Percentiles rank a stretch among this genome's conserved stretches.
Evolutionary conservation across 2,888 invertebrate species (phyloP).

Genomic region (Himalopsyche tibetana): DNA sequence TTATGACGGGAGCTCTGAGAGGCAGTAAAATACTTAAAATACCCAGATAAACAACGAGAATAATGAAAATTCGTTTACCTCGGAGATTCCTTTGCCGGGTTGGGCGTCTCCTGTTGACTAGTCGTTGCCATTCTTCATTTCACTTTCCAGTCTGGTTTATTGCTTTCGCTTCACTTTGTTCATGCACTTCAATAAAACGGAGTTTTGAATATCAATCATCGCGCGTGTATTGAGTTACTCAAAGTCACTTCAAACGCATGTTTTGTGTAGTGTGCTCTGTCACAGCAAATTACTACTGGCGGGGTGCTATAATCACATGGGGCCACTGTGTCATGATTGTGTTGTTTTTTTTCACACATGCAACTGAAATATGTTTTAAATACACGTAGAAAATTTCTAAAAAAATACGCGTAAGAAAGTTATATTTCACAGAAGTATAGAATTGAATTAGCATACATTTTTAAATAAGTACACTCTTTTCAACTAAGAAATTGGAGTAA

Average conservation of each 20-base stretch:
- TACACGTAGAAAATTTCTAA: too few relatives aligned
- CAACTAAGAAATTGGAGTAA: too few relatives aligned
- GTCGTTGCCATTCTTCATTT: constrained; percentile 63
- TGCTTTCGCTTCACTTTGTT: constrained; percentile 53
- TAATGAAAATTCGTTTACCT: constrained; percentile 57
- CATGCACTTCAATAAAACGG: constrained; percentile 56
- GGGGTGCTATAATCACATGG: constrained; percentile 1
- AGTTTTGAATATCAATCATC: constrained; percentile 60
- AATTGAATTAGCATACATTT: too few relatives aligned
- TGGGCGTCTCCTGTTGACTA: constrained; percentile 59
- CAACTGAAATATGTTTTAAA: too few relatives aligned
- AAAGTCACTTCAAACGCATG: constrained; percentile 62
- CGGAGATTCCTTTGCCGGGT: constrained; percentile 62
- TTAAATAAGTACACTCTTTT: too few relatives aligned
- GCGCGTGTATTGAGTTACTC: constrained; percentile 62
- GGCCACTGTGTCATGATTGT: neutral
- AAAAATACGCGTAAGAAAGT: too few relatives aligned
- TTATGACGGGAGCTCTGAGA: neutral
- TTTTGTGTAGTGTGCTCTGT: constrained; percentile 12
- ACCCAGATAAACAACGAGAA: constrained; percentile 8
- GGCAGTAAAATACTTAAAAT: constrained; percentile 23
- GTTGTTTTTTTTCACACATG: too few relatives aligned
- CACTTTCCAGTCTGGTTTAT: constrained; percentile 55
- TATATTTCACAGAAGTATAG: too few relatives aligned
- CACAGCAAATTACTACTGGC: constrained; percentile 25